These are phyloP conservation scores for Zaprionus davidi DNA, from an alignment of 1,140 invertebrate species.

Conservation along the genomic window DNA sequence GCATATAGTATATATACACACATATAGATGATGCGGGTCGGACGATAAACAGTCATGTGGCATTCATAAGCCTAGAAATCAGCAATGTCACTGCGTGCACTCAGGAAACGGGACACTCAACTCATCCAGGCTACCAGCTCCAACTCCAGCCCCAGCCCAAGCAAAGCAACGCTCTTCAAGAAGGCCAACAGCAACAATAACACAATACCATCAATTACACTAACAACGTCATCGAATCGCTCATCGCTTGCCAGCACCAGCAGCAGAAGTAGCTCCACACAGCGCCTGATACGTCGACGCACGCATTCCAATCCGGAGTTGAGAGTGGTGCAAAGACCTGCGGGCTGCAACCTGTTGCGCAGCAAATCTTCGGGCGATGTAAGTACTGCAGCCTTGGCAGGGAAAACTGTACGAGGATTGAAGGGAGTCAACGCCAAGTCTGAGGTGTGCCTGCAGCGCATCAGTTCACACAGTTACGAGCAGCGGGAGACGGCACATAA, in stretches of 20 bases:
- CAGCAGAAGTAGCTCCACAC: constrained; percentile 23
- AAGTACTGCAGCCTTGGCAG: constrained; percentile 22
- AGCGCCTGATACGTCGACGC: constrained; percentile 34
- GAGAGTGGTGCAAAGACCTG: constrained; percentile 15
- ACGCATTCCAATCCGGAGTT: constrained; percentile 70
- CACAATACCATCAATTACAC: constrained; percentile 33
- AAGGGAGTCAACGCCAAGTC: constrained; percentile 73
- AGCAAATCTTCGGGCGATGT: constrained; percentile 79
- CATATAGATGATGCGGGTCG: constrained; percentile 34
- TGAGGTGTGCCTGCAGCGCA: constrained; percentile 77
- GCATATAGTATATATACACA: constrained; percentile 10
- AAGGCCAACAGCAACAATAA: constrained; percentile 55
- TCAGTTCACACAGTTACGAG: constrained; percentile 77
- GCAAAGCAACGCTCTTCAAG: constrained; percentile 51
- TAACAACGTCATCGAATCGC: constrained; percentile 50
- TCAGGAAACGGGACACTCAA: constrained; percentile 74
- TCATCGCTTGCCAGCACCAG: constrained; percentile 15
- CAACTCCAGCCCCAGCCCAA: constrained; percentile 27
- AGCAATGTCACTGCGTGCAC: constrained; percentile 82
- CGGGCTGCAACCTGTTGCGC: constrained; percentile 61
- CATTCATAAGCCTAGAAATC: constrained; percentile 16
- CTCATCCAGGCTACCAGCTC: constrained; percentile 23
- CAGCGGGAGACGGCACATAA: background rate
- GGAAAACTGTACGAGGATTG: constrained; percentile 29
- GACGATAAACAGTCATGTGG: constrained; percentile 45